Evolutionary conservation across 2,797 vertebrate genomes (phyloP).

Genomic region (Diplodus puntazzo): DNA sequence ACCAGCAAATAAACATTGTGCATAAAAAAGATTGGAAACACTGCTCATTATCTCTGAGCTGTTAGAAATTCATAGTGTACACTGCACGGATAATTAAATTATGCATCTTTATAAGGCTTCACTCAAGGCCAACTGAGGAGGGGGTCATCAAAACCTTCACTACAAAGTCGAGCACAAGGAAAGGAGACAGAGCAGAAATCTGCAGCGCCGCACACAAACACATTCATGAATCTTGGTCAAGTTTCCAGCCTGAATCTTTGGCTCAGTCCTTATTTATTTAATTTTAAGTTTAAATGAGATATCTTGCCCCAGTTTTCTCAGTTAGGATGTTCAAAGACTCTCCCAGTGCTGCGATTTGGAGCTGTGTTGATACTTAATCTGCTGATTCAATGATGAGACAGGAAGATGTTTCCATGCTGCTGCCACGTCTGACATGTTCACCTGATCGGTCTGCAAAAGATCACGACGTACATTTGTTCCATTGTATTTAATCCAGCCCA

Average conservation of each 20-base stretch:
- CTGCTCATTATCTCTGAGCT: not conserved
- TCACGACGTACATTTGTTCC: too few relatives aligned
- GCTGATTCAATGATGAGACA: not conserved
- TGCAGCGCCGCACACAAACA: not conserved
- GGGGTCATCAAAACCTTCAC: not conserved
- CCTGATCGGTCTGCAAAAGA: too few relatives aligned
- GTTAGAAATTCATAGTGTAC: slow-evolving; percentile 14
- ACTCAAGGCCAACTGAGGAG: not conserved
- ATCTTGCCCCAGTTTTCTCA: not conserved
- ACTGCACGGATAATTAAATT: not conserved
- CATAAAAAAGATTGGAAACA: not conserved
- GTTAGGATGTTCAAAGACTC: not conserved
- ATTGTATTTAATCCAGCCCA: too few relatives aligned
- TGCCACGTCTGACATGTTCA: too few relatives aligned
- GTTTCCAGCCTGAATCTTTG: not conserved
- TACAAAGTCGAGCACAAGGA: not conserved
- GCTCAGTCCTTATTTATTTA: not conserved
- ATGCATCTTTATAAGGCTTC: not conserved
- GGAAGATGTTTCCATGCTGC: not conserved
- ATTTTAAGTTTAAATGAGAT: not conserved
- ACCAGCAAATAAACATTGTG: not conserved
- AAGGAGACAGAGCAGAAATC: not conserved
- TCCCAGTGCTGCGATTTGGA: not conserved
- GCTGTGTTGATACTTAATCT: not conserved
- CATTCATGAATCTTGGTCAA: not conserved